Evolutionary conservation across 2,113 vertebrate species (phyloP), one percentile per base, ranked within the genome.

Genomic region (Geococcyx californianus): DNA sequence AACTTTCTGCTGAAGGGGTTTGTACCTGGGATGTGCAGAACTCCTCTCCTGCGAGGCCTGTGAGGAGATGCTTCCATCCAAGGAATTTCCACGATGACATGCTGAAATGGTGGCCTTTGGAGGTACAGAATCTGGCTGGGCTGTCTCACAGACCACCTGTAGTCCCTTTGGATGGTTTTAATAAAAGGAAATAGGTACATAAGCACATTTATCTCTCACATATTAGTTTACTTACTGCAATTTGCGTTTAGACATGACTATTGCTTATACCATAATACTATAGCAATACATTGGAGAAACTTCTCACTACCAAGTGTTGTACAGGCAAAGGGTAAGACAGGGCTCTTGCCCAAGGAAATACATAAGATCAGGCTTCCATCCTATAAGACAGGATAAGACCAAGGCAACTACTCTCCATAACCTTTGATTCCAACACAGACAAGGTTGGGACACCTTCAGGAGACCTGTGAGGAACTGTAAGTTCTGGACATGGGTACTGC

Each of bases 71-170:
- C 99, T 98, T 98, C 98, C 99, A 86, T 99, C 99, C 58, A 99
- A 98, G 9, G 99, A 99, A 95, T 99, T 99, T 88, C 98, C 99
- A 97, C 98, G 98, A 45, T 98, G 98, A 97, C 99, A 99, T 83
- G 98, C 98, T 90, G 98, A 98, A 96, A 98, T 98, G 63, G 98
- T 98, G 25, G 98, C 94, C 13, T 98, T 96, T 25, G 98, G 96
- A 85, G 98, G 98, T 87, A 98, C 95, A 80, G 98, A 98, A 87
- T 99, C 99, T 16, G 98, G 97, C 85, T 98, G 98, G 31, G 95
- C 26, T 33, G 99, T 98, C 96, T 99, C 99, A 94, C 99, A 99
- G 51, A 99, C 99, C 96, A 99, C 99, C 97, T 99, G 99, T 74
- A 99, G 98, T 60, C 98, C 98, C 99, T 99, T 98, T 18, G 16